phyloP scores from a whole-genome alignment of 2,888 invertebrate genomes.

The Gari tellinella region DNA sequence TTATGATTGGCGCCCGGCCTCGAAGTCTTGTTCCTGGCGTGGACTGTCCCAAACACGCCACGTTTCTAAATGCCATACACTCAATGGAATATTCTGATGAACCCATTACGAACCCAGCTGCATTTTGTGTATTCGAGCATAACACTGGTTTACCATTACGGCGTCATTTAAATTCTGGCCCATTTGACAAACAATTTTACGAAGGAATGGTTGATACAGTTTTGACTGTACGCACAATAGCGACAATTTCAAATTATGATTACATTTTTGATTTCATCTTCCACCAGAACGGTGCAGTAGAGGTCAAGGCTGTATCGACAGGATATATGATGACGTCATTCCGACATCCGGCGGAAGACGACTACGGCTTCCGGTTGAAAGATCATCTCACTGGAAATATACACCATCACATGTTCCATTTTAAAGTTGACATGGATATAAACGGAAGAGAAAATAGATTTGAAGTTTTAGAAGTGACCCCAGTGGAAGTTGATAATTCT shows the following conservation, averaged over 20 bases:
- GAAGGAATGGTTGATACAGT: constrained; percentile 73
- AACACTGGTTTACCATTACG: constrained; percentile 75
- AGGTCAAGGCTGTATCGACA: too few species aligned
- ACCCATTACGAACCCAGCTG: too few species aligned
- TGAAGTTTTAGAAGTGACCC: too few species aligned
- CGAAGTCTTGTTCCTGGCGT: constrained; percentile 73
- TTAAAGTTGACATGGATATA: too few species aligned
- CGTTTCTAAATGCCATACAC: constrained; percentile 65
- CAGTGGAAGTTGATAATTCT: constrained; percentile 56
- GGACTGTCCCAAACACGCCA: constrained; percentile 78
- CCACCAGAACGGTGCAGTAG: too few species aligned
- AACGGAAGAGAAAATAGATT: too few species aligned
- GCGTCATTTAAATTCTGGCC: constrained; percentile 63
- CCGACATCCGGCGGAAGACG: constrained; percentile 40
- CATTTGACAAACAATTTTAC: constrained; percentile 55
- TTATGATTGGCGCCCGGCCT: constrained; percentile 64
- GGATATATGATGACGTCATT: constrained; percentile 69
- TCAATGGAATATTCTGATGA: constrained; percentile 45
- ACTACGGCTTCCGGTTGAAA: constrained; percentile 72
- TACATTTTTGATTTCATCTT: too few species aligned
- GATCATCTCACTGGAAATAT: too few species aligned
- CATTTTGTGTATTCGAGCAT: constrained; percentile 79
- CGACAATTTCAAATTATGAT: constrained; percentile 77
- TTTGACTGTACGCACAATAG: constrained; percentile 70
- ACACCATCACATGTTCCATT: constrained; percentile 77